Evolutionary conservation across 2,113 vertebrate species (phyloP).

Genomic region (Corapipo altera): DNA sequence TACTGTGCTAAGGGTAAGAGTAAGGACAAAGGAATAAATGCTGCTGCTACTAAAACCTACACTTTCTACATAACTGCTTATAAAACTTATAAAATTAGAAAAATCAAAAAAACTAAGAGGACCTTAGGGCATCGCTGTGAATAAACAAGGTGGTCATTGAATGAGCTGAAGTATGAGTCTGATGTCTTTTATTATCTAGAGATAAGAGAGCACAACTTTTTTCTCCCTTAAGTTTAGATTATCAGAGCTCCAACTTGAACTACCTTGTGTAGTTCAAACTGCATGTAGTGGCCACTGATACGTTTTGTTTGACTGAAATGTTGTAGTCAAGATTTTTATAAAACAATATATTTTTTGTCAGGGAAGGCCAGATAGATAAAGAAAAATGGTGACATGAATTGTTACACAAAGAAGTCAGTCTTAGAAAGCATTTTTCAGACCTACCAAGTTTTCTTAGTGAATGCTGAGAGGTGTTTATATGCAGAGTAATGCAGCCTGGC

Average conservation of each 20-base stretch:
- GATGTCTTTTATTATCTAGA: not conserved
- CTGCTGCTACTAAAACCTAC: too few relatives aligned
- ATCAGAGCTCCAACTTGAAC: not conserved
- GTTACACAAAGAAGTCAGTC: not conserved
- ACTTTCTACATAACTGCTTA: too few relatives aligned
- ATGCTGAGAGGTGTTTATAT: not conserved
- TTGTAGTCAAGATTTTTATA: not conserved
- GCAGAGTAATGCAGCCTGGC: not conserved
- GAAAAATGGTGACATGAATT: not conserved
- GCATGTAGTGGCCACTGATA: too few relatives aligned
- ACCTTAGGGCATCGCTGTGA: not conserved
- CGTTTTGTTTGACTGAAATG: not conserved
- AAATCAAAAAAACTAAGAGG: too few relatives aligned
- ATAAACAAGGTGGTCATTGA: not conserved
- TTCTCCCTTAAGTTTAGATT: not conserved
- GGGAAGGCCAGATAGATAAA: not conserved
- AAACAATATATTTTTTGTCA: not conserved
- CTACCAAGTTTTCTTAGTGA: not conserved
- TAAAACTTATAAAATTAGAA: too few relatives aligned
- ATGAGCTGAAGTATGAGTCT: not conserved
- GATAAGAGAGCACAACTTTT: accelerated
- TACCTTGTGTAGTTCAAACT: not conserved
- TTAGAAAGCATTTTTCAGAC: not conserved
- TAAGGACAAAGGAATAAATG: too few relatives aligned
- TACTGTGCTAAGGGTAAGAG: too few relatives aligned